Conservation (phyloP, 2,797 vertebrate species). For the Loriculus beryllinus region DNA sequence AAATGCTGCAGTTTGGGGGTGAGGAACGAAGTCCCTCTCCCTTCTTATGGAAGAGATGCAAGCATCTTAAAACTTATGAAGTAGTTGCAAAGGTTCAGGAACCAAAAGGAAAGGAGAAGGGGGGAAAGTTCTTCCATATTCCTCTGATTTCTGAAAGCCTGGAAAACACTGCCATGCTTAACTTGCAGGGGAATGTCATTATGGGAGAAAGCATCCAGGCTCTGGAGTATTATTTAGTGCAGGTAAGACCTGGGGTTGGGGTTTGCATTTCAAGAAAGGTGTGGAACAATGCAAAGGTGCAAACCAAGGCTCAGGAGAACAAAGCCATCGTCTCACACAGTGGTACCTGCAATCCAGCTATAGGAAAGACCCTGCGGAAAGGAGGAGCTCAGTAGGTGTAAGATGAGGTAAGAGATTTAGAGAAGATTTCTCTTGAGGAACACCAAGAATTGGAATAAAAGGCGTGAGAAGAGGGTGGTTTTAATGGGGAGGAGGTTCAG, state of each 20-base stretch:
- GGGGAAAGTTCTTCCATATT: background rate
- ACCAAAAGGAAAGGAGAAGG: background rate
- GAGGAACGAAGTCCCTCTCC: background rate
- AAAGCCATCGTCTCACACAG: background rate
- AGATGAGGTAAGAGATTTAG: background rate
- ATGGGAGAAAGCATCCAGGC: background rate
- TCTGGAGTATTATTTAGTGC: background rate
- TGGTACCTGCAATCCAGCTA: background rate
- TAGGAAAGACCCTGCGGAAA: rapidly evolving
- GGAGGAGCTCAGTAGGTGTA: background rate
- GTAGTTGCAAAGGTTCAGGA: background rate
- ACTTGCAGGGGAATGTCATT: background rate
- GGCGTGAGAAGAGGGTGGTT: background rate
- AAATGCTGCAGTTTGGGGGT: background rate
- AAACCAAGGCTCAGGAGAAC: rapidly evolving
- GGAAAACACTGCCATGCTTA: rapidly evolving
- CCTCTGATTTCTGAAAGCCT: background rate
- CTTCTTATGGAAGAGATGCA: background rate
- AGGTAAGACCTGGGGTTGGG: background rate
- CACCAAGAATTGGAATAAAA: background rate
- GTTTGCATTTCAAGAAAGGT: background rate
- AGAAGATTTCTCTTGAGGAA: background rate
- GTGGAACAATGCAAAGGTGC: background rate
- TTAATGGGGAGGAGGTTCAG: background rate
- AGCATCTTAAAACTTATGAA: background rate